Base-by-base conservation (phyloP, 2,888 invertebrate species). In the Exocentrus adspersus region DNA sequence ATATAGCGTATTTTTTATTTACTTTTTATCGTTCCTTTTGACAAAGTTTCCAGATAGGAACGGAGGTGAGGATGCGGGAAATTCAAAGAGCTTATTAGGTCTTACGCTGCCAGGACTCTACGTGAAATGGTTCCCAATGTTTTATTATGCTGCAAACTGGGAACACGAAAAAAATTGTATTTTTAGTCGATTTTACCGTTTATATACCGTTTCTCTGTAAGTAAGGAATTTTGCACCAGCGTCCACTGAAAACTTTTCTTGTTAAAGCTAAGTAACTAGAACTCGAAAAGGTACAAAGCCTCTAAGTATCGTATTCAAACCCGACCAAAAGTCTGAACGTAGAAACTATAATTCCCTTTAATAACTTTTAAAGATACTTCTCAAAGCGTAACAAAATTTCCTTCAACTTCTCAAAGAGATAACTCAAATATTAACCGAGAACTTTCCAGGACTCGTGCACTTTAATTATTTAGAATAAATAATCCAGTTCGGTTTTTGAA, bases 31-130 rank as follows among this genome's bases (percentile, higher is more conserved):
- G 14, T 28, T 48, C 16, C 16, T 3, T 48, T 48, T 28, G 17
- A 48, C 28, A 48, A 48, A 48, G 48, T 48, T 48, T 12, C 48
- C 28, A 48, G 28, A 2, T 48, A n/a, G 12, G 24, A 12, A 24
- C 14, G 46, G 17, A 14, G 48, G 48, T 16, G 28, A 28, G 9
- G 17, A 16, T 30, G 4, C n/a, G 10, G 28, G 28, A 45, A 48
- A 48, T 14, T 48, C 48, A 24, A 24, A 48, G 9, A 28, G 2
- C n/a, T 5, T 20, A 7, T 24, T 24, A 24, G 3, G 7, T 24
- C 7, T 24, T 37, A 28, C 32, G n/a, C 5, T 32, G 2, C 4
- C 10, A 37, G 14, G n/a, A n/a, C n/a, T 37, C 14, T 37, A 37
- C 37, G 37, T 37, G 37, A n/a, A n/a, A n/a, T n/a, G n/a, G n/a